A percentile compares a stretch with the other conserved stretches of the same genome.
These are phyloP conservation scores for Tauraco hartlaubi DNA, from an alignment of 2,797 vertebrate genomes.

Conservation along the genomic window DNA sequence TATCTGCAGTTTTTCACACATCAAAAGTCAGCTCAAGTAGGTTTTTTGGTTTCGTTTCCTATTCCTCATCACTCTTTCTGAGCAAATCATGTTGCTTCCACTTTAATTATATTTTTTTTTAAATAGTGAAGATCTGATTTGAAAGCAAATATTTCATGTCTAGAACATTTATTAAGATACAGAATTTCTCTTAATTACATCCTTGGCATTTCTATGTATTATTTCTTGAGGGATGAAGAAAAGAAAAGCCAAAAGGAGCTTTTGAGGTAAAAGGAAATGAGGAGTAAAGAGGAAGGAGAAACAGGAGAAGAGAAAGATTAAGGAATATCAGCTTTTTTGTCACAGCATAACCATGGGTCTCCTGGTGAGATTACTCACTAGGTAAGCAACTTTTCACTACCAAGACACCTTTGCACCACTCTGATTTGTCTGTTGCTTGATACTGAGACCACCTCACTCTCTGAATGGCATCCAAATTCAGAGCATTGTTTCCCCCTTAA, in stretches of 20 bases:
- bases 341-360: not conserved
- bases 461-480: not conserved
- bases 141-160: not conserved
- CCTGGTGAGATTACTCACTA: not conserved
- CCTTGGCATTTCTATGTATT: not conserved
- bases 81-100: not conserved
- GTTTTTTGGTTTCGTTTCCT: not conserved
- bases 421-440: not conserved
- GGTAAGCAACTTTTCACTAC: not conserved
- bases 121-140: not conserved
- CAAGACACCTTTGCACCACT: not conserved
- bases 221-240: not conserved
- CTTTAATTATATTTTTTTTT: not conserved
- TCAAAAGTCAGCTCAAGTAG: not conserved
- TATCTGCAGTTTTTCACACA: not conserved
- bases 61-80: not conserved
- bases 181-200: not conserved
- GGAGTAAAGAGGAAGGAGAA: not conserved
- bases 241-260: not conserved
- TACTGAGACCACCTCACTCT: not conserved
- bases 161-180: not conserved
- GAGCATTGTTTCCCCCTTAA: not conserved
- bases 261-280: not conserved
- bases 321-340: not conserved
- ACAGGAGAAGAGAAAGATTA: not conserved